Conservation (phyloP, 1,140 invertebrate genomes). For the Hestina assimilis region DNA sequence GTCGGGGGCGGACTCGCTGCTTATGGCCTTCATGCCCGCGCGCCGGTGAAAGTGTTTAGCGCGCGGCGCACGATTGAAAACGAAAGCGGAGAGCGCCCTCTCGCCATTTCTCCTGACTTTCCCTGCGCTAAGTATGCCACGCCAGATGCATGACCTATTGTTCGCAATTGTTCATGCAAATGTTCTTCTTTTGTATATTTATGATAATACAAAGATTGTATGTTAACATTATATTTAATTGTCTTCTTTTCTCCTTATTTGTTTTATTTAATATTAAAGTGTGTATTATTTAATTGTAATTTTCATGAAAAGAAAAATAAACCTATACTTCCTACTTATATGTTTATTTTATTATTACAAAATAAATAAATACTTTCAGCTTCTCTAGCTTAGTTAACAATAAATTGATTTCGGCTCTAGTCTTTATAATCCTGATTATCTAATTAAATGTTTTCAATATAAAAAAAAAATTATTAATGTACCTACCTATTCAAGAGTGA, state of each 20-base stretch:
- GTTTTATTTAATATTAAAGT: no score
- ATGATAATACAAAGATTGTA: not conserved
- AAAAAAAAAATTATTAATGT: no score
- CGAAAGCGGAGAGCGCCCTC: constrained; percentile 75
- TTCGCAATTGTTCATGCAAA: constrained; percentile 41
- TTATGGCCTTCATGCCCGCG: constrained; percentile 57
- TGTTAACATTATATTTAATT: not conserved
- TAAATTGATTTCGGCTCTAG: no score
- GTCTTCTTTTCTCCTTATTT: not conserved
- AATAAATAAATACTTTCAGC: no score
- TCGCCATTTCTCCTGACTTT: constrained; percentile 77
- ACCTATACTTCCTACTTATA: no score
- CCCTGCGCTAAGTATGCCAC: constrained; percentile 69
- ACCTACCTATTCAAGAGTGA: no score
- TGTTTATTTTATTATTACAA: no score
- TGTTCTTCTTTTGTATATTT: constrained; percentile 19
- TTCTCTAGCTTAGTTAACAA: no score
- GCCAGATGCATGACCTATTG: constrained; percentile 68
- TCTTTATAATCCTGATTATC: no score
- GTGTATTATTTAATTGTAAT: no score
- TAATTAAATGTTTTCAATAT: no score
- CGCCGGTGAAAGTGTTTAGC: constrained; percentile 75
- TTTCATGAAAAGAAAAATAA: no score
- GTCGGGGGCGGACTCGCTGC: constrained; percentile 50
- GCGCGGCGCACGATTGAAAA: constrained; percentile 69